A percentile compares a stretch with the other conserved stretches of the same genome.
phyloP scores from a whole-genome alignment of 92 coral and sea anemone genomes.

The Nematostella vectensis region DNA sequence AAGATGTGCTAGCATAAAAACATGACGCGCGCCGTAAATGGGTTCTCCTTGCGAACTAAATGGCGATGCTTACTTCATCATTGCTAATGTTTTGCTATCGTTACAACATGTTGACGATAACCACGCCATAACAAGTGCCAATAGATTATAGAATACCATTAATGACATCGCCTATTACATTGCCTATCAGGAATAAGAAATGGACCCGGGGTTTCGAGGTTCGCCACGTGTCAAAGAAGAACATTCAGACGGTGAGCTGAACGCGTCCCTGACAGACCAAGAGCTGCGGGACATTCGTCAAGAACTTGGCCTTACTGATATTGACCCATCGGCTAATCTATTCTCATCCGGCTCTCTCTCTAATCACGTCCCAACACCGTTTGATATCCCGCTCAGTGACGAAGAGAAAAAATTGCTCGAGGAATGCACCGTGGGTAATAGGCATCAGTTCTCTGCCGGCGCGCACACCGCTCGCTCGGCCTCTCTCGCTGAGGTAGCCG shows the following conservation, averaged over 20 bases:
- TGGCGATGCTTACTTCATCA: no score
- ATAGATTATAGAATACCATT: no score
- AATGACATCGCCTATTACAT: no score
- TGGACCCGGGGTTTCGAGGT: no score
- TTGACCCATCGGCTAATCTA: constrained; percentile 33
- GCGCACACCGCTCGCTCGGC: constrained; percentile 59
- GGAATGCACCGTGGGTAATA: constrained; percentile 65
- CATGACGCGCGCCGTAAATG: no score
- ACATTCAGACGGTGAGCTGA: constrained; percentile 12
- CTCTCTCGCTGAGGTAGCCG: constrained; percentile 68
- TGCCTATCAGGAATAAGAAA: no score
- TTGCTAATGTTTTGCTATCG: no score
- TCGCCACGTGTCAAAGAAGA: no score
- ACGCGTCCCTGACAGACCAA: constrained; percentile 51
- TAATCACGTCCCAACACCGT: constrained; percentile 40
- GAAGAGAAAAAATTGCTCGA: constrained; percentile 64
- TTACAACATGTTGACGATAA: no score
- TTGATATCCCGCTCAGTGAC: constrained; percentile 72
- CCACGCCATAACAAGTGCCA: no score
- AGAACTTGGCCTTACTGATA: constrained; percentile 63
- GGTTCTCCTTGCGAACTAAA: no score
- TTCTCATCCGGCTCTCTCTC: constrained; percentile 18
- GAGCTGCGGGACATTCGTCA: constrained; percentile 63
- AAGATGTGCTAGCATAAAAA: no score
- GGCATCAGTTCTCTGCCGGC: constrained; percentile 37